Conservation (phyloP, 2,888 invertebrate species). For the Coelinius sp. region DNA sequence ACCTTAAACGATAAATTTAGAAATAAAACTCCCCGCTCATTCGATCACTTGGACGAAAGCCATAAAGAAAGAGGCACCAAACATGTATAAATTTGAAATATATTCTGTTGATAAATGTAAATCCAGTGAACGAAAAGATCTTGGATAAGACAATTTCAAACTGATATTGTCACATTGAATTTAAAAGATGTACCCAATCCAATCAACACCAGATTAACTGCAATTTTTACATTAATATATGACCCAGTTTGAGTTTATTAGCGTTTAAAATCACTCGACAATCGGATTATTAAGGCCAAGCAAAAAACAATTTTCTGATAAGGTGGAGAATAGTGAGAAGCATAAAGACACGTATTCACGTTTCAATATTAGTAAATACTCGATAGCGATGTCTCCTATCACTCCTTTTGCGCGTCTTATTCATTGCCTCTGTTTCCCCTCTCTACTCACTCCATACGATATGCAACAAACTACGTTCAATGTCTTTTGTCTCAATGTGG, state of each 20-base stretch:
- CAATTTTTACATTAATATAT: background rate
- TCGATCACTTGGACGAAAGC: slow-evolving; percentile 38
- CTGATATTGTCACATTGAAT: too few species aligned
- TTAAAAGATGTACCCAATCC: background rate
- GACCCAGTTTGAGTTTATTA: background rate
- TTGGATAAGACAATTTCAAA: too few species aligned
- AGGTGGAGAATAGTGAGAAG: background rate
- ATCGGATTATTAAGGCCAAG: background rate
- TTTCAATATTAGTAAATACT: slow-evolving; percentile 10
- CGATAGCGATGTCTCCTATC: background rate
- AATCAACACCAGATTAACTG: background rate
- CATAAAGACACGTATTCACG: slow-evolving; percentile 10
- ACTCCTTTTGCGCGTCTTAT: background rate
- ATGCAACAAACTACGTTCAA: background rate
- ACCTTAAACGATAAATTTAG: slow-evolving; percentile 39
- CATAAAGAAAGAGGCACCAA: slow-evolving; percentile 20
- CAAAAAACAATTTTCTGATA: background rate
- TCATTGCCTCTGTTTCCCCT: background rate
- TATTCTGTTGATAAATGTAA: background rate
- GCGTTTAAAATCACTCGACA: background rate
- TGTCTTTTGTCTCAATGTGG: background rate
- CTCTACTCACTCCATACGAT: too few species aligned
- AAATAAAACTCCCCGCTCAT: slow-evolving; percentile 29
- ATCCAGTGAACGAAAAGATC: too few species aligned
- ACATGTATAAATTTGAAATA: slow-evolving; percentile 9